A percentile compares a stretch with the other conserved stretches of the same genome.
Conservation (phyloP, 2,888 invertebrate genomes). For the Cerastis leucographa region DNA sequence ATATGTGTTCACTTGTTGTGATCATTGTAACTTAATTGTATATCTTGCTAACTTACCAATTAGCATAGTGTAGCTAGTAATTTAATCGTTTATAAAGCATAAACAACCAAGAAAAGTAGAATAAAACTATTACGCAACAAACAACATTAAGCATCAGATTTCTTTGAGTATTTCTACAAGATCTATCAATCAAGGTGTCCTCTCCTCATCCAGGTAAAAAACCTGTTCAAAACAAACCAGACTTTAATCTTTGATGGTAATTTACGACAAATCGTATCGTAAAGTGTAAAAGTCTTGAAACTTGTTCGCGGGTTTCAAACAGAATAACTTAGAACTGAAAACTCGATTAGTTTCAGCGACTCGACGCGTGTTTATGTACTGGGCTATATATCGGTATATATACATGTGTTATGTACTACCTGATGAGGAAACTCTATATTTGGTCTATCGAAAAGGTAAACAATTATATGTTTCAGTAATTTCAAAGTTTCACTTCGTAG, state of each 20-base stretch:
- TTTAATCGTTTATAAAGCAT: not conserved
- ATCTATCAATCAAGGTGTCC: not conserved
- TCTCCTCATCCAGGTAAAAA: not conserved
- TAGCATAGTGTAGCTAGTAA: not conserved
- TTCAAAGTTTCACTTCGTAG: conserved; percentile 3
- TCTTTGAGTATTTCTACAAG: not conserved
- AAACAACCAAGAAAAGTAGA: not conserved
- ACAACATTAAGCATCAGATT: not conserved
- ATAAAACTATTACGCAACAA: not conserved
- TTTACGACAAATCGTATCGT: conserved; percentile 52
- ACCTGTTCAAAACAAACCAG: not conserved
- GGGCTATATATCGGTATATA: conserved; percentile 43
- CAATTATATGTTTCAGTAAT: conserved; percentile 2
- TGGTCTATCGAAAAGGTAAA: conserved; percentile 22
- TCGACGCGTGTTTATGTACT: conserved; percentile 68
- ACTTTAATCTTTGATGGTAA: not conserved
- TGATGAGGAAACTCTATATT: conserved; percentile 35
- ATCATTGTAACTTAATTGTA: not conserved
- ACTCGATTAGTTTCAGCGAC: conserved; percentile 85
- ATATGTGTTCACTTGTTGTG: not conserved
- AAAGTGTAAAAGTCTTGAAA: conserved; percentile 69
- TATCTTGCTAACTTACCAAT: not conserved
- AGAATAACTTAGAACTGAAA: conserved; percentile 86
- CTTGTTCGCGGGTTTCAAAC: conserved; percentile 78
- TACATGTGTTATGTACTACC: conserved; percentile 27